These are phyloP conservation scores for Phyllostomus discolor DNA, from an alignment of 2,113 vertebrate species.

Conservation along the genomic window DNA sequence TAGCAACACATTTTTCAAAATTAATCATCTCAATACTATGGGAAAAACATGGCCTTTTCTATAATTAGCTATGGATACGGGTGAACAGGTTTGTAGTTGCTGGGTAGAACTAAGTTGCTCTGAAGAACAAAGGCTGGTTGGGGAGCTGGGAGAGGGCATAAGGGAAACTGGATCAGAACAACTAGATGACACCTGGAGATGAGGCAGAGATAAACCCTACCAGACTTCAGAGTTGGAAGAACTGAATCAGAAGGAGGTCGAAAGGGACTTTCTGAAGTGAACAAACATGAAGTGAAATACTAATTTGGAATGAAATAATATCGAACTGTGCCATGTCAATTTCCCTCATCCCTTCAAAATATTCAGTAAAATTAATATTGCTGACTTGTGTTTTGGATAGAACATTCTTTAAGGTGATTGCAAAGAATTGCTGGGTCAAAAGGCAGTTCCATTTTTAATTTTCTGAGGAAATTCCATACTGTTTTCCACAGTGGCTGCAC, in stretches of 20 bases:
- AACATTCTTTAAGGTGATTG: not conserved
- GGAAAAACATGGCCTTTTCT: not conserved
- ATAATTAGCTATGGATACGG: not conserved
- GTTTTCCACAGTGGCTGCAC: too few species aligned
- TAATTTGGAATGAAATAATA: not conserved
- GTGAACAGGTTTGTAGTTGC: not conserved
- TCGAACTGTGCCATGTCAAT: not conserved
- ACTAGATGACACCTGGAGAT: not conserved
- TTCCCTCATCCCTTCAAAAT: not conserved
- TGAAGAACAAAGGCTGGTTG: not conserved
- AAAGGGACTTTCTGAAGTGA: too few species aligned
- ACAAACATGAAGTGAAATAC: not conserved
- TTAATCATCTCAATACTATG: not conserved
- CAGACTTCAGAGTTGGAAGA: not conserved
- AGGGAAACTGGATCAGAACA: not conserved
- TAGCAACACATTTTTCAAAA: not conserved
- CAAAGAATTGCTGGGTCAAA: not conserved
- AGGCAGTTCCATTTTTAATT: too few species aligned
- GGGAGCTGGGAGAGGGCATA: too few species aligned
- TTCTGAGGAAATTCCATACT: too few species aligned
- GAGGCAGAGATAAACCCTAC: not conserved
- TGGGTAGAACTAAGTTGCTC: not conserved
- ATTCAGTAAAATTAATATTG: not conserved
- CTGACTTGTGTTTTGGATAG: not conserved
- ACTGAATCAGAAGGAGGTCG: not conserved